These are phyloP conservation scores for Diphyllodes magnificus DNA, from an alignment of 2,113 vertebrate genomes.

Conservation along the genomic window DNA sequence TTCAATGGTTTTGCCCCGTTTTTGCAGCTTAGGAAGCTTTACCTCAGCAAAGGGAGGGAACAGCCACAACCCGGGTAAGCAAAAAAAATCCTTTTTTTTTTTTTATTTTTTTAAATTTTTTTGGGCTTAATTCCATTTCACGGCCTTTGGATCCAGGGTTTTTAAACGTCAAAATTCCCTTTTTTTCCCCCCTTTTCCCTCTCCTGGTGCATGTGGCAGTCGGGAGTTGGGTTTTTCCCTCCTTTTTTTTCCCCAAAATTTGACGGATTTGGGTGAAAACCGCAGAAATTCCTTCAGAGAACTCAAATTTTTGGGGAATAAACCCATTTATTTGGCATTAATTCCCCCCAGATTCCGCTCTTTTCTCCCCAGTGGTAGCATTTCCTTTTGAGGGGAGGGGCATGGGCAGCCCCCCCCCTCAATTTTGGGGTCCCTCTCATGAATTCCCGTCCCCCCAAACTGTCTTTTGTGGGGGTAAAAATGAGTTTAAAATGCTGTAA, in stretches of 20 bases:
- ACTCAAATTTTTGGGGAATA: rapidly evolving
- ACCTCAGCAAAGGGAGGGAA: conserved; percentile 82
- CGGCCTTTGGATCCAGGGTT: background rate
- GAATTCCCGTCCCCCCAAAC: too few relatives aligned
- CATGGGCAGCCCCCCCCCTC: rapidly evolving
- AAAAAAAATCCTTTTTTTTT: conserved; percentile 74
- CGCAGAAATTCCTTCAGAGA: rapidly evolving
- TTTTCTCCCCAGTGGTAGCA: background rate
- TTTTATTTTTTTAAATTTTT: conserved; percentile 58
- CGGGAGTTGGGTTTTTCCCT: background rate
- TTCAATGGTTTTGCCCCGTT: conserved; percentile 42
- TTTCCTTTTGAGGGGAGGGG: background rate
- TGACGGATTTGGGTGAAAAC: rapidly evolving
- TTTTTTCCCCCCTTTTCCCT: background rate
- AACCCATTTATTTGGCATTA: background rate
- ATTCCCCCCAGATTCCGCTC: background rate
- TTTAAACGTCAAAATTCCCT: background rate
- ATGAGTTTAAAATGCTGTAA: background rate
- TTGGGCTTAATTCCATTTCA: conserved; percentile 75
- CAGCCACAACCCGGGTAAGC: conserved; percentile 85
- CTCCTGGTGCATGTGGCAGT: background rate
- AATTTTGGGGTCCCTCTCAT: background rate
- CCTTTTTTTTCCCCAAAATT: background rate
- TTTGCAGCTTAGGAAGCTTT: conserved; percentile 69
- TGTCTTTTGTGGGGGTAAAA: background rate